phyloP scores from a whole-genome alignment of 1,140 invertebrate species.

The Drosophila willistoni region DNA sequence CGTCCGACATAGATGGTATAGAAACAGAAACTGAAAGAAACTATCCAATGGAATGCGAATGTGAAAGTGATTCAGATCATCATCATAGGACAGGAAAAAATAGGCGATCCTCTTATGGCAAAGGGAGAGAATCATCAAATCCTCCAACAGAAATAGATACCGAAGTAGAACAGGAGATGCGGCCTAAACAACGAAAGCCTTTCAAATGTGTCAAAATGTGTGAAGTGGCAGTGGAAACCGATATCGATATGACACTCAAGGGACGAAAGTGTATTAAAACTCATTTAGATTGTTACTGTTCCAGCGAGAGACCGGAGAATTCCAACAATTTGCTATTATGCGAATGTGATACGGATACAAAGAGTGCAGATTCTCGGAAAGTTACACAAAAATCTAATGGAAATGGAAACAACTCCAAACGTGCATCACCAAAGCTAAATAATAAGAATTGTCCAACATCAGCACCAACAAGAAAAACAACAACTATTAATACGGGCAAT shows the following conservation, averaged over 20 bases:
- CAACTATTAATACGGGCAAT: background rate
- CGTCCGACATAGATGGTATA: too few relatives aligned
- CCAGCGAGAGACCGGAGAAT: background rate
- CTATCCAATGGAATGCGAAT: background rate
- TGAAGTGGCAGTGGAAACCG: slow-evolving; percentile 1
- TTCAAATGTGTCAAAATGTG: background rate
- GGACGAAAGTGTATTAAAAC: background rate
- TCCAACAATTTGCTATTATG: background rate
- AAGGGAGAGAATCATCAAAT: too few relatives aligned
- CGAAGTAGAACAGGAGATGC: background rate
- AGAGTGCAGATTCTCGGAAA: background rate
- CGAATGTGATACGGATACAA: background rate
- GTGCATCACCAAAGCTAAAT: background rate
- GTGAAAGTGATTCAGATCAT: background rate
- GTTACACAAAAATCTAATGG: background rate
- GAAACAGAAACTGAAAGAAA: too few relatives aligned
- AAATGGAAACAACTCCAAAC: background rate
- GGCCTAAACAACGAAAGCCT: background rate
- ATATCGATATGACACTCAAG: background rate
- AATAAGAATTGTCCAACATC: background rate
- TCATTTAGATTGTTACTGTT: background rate
- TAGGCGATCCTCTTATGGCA: too few relatives aligned
- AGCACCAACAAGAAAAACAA: background rate
- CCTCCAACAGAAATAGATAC: background rate
- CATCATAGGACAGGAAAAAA: background rate